Evolutionary conservation across 2,888 invertebrate species (phyloP), one percentile per base, ranked within the genome.

Genomic region (Pterostichus madidus): DNA sequence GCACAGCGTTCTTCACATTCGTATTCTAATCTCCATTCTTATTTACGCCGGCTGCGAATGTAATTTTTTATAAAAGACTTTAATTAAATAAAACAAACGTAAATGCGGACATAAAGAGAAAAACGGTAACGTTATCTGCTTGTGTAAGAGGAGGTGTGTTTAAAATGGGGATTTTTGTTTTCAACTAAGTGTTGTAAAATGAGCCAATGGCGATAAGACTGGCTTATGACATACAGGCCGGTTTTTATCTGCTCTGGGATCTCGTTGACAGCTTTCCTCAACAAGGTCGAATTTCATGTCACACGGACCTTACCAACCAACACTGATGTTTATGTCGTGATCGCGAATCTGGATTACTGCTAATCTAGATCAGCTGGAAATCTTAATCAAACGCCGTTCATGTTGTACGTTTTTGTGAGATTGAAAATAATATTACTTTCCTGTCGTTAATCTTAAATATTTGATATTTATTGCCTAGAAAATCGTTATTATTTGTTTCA

Each of bases 71-170:
- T 71, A 53, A 80, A 80, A 49, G 49, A 35, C 53, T 64, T 79
- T 79, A 80, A 80, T 68, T 68, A 80, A 71, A 80, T 71, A 68
- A 71, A 80, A 80, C 80, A 80, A 46, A 53, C 64, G 52, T 53
- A 71, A 71, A 68, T 17, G 39, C 35, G 32, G 53, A 53, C 53
- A 71, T 80, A 53, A 68, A 71, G 56, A 64, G 46, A 49, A 64
- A 64, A 64, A 39, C 56, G 35, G 13, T 10, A 17, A 24, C n/a
- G 44, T 77, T 64, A 79, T 61, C 32, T 59, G n/a, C 7, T 13
- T 53, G 11, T 39, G 56, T 7, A 56, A 5, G n/a, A 64, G 39
- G 15, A 39, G 31, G 52, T 52, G 32, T 10, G 64, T 64, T 17
- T 64, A 2, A 64, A 31, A 5, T 59, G 10, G 11, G 75, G 35